A percentile compares a stretch with the other conserved stretches of the same genome.
phyloP scores from a whole-genome alignment of 2,888 invertebrate species.

The Lordiphosa andalusiaca region DNA sequence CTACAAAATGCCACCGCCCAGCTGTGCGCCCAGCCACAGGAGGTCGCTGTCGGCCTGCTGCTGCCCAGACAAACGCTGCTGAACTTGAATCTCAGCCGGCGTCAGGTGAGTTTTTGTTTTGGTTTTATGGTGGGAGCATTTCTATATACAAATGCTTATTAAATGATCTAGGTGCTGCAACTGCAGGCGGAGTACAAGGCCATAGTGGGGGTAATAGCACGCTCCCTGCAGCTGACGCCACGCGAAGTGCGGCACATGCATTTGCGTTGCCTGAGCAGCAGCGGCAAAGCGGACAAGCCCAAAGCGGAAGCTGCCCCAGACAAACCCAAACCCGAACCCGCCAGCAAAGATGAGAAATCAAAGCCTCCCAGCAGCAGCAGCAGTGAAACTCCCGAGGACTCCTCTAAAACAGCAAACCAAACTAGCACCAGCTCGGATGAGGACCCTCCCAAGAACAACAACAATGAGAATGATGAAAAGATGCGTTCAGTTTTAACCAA shows the following conservation, averaged over 20 bases:
- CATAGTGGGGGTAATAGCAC: slow-evolving; percentile 68
- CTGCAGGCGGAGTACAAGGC: slow-evolving; percentile 76
- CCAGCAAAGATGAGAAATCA: slow-evolving; percentile 2
- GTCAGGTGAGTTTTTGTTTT: slow-evolving; percentile 48
- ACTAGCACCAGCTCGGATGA: slow-evolving; percentile 20
- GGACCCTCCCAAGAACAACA: slow-evolving; percentile 73
- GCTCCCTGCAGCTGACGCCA: slow-evolving; percentile 70
- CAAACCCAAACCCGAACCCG: not conserved
- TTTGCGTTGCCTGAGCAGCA: slow-evolving; percentile 44
- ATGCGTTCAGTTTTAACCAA: slow-evolving; percentile 87
- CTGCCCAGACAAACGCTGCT: slow-evolving; percentile 9
- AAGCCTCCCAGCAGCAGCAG: slow-evolving; percentile 1
- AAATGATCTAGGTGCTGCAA: slow-evolving; percentile 54
- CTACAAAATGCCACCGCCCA: slow-evolving; percentile 12
- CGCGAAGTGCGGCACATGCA: slow-evolving; percentile 65
- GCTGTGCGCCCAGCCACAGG: not conserved
- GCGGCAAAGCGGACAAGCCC: not conserved
- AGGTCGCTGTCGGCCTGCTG: not conserved
- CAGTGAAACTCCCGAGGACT: slow-evolving; percentile 6
- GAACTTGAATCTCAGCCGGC: slow-evolving; percentile 42
- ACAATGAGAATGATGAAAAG: slow-evolving; percentile 86
- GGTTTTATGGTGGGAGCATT: not conserved
- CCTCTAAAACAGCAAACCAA: slow-evolving; percentile 4
- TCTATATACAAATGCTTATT: no score
- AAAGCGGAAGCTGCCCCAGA: not conserved